phyloP scores from a whole-genome alignment of 1,140 invertebrate genomes.

The Lethocerus indicus region DNA sequence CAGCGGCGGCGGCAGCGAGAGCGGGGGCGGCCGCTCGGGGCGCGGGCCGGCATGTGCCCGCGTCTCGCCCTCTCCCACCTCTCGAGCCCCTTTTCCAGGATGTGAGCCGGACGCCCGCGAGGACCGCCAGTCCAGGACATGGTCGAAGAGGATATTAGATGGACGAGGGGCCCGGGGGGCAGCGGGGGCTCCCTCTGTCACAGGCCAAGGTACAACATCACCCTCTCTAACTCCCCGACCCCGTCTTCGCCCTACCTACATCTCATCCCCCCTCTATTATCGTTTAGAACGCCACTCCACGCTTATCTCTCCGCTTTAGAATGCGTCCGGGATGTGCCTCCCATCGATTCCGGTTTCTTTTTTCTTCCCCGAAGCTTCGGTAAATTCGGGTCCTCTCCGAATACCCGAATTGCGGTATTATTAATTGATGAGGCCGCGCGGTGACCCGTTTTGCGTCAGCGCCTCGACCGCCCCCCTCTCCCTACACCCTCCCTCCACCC shows the following conservation, averaged over 20 bases:
- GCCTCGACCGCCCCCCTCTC: no score
- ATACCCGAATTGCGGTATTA: no score
- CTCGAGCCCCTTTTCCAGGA: not conserved
- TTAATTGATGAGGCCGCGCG: no score
- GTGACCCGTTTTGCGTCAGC: no score
- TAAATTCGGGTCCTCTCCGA: not conserved
- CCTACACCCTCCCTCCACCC: no score
- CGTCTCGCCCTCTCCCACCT: no score
- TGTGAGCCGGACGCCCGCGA: not conserved
- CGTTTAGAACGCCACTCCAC: not conserved
- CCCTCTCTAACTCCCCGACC: no score
- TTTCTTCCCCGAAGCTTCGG: not conserved
- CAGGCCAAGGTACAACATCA: constrained; percentile 15
- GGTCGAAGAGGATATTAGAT: constrained; percentile 13
- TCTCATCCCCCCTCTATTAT: not conserved
- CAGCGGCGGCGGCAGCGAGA: no score
- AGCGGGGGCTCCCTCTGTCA: constrained; percentile 13
- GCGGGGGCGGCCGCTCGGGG: no score
- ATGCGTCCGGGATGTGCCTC: not conserved
- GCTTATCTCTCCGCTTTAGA: not conserved
- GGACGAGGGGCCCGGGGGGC: constrained; percentile 9
- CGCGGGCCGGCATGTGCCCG: no score
- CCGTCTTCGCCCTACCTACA: no score
- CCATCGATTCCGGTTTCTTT: not conserved
- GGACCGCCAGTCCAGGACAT: constrained; percentile 7